phyloP scores from a whole-genome alignment of 2,113 vertebrate genomes.

The Tichodroma muraria region DNA sequence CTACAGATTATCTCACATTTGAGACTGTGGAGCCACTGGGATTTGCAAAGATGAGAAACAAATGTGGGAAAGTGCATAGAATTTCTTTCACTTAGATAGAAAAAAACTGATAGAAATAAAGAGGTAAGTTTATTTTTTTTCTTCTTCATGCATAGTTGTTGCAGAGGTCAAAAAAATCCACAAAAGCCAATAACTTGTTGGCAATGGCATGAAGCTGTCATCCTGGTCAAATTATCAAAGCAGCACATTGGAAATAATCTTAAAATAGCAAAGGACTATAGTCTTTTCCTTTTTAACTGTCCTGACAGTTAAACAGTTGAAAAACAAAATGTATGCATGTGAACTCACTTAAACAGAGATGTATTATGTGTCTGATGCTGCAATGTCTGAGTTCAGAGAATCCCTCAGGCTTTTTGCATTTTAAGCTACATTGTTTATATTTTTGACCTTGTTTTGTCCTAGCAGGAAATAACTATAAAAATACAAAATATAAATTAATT shows the following conservation, averaged over 20 bases:
- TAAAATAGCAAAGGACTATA: background rate
- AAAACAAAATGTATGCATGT: background rate
- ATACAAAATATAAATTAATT: background rate
- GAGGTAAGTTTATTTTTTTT: conserved; percentile 50
- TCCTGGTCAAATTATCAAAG: background rate
- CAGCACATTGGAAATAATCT: background rate
- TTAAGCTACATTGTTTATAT: background rate
- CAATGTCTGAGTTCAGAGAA: background rate
- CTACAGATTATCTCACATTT: conserved; percentile 88
- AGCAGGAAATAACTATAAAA: background rate
- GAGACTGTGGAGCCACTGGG: conserved; percentile 77
- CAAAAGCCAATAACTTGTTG: background rate
- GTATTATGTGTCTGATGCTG: background rate
- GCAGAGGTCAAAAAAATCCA: conserved; percentile 14
- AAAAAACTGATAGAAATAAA: conserved; percentile 55
- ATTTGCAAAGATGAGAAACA: conserved; percentile 69
- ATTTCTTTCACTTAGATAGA: conserved; percentile 72
- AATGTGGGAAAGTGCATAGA: conserved; percentile 80
- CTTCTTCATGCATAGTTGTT: background rate
- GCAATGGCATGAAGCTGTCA: background rate
- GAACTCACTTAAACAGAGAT: background rate
- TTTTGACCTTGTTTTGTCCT: background rate
- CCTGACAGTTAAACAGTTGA: background rate
- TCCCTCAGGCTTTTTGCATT: background rate
- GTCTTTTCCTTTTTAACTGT: background rate